These are phyloP conservation scores for Drosophila orena DNA, from an alignment of 1,140 invertebrate genomes.

Conservation along the genomic window DNA sequence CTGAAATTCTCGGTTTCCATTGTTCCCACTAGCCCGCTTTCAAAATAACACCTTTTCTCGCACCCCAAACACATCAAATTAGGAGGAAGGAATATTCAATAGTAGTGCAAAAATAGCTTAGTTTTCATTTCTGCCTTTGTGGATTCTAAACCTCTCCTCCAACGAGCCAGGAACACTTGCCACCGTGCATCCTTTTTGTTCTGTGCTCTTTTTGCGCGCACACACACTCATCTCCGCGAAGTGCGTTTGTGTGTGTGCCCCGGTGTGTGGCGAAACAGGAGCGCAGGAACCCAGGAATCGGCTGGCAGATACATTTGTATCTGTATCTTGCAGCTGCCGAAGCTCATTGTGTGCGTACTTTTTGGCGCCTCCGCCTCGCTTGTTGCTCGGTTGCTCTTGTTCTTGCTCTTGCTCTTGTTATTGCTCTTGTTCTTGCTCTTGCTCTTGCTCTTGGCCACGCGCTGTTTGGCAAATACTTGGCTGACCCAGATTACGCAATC, in stretches of 20 bases:
- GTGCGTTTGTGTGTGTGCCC: constrained; percentile 68
- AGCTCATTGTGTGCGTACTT: constrained; percentile 17
- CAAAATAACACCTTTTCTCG: not conserved
- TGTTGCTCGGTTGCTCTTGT: not conserved
- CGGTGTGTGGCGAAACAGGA: constrained; percentile 75
- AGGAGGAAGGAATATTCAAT: not conserved
- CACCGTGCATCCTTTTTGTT: constrained; percentile 1
- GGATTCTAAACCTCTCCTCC: not conserved
- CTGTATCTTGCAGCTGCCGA: constrained; percentile 40
- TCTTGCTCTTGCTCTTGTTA: not conserved
- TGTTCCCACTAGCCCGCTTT: not conserved
- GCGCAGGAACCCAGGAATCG: constrained; percentile 52
- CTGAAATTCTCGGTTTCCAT: not conserved
- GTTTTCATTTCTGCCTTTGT: not conserved
- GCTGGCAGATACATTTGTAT: constrained; percentile 70
- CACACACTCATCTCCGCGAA: constrained; percentile 27
- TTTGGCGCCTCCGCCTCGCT: constrained; percentile 32
- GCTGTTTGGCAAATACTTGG: constrained; percentile 57
- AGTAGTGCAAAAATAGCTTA: not conserved
- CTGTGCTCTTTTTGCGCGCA: constrained; percentile 23
- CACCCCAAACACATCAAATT: not conserved
- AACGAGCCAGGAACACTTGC: not conserved
- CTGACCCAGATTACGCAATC: constrained; percentile 79
- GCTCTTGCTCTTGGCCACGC: constrained; percentile 42
- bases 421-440: not conserved